phyloP scores from a whole-genome alignment of 2,888 invertebrate species.

The Macrosiphum euphorbiae region DNA sequence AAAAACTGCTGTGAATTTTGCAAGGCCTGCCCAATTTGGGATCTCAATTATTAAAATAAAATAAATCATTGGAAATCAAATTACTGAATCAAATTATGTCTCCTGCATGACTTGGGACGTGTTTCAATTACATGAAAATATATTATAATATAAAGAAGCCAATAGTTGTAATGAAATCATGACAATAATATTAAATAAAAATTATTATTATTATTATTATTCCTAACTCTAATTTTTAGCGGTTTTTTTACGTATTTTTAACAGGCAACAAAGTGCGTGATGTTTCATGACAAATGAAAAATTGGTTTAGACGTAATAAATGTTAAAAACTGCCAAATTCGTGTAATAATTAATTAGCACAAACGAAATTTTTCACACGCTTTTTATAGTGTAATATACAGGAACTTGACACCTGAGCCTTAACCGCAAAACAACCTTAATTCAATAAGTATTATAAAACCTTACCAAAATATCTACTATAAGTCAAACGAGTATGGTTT shows the following conservation, averaged over 20 bases:
- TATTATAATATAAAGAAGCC: not conserved
- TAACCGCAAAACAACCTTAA: not conserved
- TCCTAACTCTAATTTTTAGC: too few species aligned
- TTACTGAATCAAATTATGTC: not conserved
- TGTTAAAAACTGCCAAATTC: not conserved
- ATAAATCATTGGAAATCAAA: not conserved
- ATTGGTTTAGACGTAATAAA: not conserved
- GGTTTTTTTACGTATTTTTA: too few species aligned
- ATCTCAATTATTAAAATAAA: not conserved
- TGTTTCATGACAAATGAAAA: too few species aligned
- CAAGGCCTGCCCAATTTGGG: not conserved
- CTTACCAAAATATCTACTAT: not conserved
- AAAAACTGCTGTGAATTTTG: not conserved
- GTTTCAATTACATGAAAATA: not conserved
- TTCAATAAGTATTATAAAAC: not conserved
- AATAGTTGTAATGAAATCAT: not conserved
- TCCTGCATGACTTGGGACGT: not conserved
- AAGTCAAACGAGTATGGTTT: not conserved
- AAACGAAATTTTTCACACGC: not conserved
- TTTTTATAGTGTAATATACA: not conserved
- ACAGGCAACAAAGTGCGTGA: too few species aligned
- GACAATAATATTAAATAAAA: not conserved
- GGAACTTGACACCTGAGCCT: not conserved
- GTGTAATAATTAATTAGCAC: not conserved
- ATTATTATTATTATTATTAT: too few species aligned